A percentile compares a stretch with the other conserved stretches of the same genome.
Evolutionary conservation across 2,113 vertebrate genomes (phyloP).

Genomic region (Brachirus orientalis): DNA sequence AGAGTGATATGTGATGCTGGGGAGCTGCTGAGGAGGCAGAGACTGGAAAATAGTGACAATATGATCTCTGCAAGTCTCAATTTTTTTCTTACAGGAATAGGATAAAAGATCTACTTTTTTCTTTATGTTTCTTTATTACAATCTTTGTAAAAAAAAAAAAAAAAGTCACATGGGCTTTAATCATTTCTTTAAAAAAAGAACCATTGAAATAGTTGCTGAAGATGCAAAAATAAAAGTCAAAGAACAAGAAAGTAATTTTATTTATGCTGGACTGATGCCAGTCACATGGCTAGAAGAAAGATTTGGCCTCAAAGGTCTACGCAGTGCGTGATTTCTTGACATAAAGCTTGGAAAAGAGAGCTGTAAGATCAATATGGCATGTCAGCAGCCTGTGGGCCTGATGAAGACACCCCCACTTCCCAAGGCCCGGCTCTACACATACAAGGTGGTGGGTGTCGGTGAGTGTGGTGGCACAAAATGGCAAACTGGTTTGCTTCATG

Average conservation of each 20-base stretch:
- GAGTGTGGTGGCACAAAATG: constrained; percentile 5
- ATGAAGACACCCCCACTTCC: constrained; percentile 34
- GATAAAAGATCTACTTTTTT: constrained; percentile 1
- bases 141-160: background rate
- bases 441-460: background rate
- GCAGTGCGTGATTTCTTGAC: constrained; percentile 20
- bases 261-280: constrained; percentile 36
- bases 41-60: too few relatives aligned
- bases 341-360: constrained; percentile 30
- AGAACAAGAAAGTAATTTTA: background rate
- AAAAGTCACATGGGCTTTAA: background rate
- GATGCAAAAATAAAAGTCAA: constrained; percentile 8
- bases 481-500: constrained; percentile 1
- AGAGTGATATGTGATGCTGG: too few relatives aligned
- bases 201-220: background rate
- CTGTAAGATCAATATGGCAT: constrained; percentile 53
- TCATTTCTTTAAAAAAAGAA: constrained; percentile 5
- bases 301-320: constrained; percentile 15
- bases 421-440: constrained; percentile 14
- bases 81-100: constrained; percentile 51
- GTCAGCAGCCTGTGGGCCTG: constrained; percentile 37
- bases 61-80: background rate
- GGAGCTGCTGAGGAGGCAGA: too few relatives aligned
- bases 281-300: constrained; percentile 7
- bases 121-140: background rate